Evolutionary conservation across 2,797 vertebrate species (phyloP), one percentile per base, ranked within the genome.

Genomic region (Pyrocephalus nanus): DNA sequence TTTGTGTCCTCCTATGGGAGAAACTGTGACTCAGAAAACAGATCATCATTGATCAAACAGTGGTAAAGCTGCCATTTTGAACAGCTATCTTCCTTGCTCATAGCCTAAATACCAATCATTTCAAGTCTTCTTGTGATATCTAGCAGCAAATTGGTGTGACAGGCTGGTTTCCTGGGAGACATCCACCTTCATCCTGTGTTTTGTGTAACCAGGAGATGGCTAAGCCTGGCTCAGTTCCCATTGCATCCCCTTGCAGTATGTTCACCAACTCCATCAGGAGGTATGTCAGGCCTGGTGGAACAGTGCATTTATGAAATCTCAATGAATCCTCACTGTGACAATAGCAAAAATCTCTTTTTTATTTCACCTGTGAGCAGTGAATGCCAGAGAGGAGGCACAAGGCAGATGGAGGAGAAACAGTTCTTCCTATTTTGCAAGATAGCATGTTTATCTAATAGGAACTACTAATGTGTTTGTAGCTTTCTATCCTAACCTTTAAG

Each of bases 241-340:
- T 30, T 32, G n/a, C 66, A 66, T 5, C 27, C 45, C 21, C 9
- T n/a, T 5, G 21, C 12, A 36, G 25, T 34, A 29, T 57, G 65
- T 79, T 61, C 51, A 70, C 36, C 36, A 62, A 3, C 75, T 76
- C 29, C 40, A 79, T 62, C 70, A 60, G 48, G n/a, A 86, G n/a
- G 25, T 48, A 51, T 22, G 8, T 36, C n/a, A 58, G 45, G 57
- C 42, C 26, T 62, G 32, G 45, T 69, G 3, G 4, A 90, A 54
- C 26, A 19, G 40, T 32, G 36, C 23, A 13, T 62, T 73, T 62
- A 19, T 47, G 4, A 23, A 66, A 51, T 21, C 62, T 72, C 36
- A 51, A 5, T 19, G 50, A 78, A 72, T 50, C 51, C 36, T 65
- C n/a, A 40, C 43, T 43, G 29, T 0, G 0, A 8, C 0, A 1